Percentiles rank a stretch among this genome's conserved stretches.
These are phyloP conservation scores for Lymantria dispar DNA, from an alignment of 2,888 invertebrate species.

Conservation along the genomic window DNA sequence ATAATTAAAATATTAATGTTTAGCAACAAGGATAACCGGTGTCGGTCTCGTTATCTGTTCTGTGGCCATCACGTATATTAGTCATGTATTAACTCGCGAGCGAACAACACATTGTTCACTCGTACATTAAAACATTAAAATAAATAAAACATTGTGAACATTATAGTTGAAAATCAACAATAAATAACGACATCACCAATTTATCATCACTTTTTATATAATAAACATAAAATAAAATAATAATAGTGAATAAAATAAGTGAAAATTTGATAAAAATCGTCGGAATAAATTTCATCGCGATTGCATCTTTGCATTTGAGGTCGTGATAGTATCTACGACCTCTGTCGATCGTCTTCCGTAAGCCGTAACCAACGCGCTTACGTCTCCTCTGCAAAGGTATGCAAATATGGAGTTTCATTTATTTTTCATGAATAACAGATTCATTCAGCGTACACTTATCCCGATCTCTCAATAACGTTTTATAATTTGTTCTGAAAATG, in stretches of 20 bases:
- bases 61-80: slow-evolving; percentile 13
- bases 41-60: slow-evolving; percentile 23
- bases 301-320: neutral
- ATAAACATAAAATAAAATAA: no score
- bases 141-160: neutral
- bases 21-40: slow-evolving; percentile 34
- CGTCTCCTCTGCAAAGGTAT: neutral
- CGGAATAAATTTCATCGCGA: neutral
- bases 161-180: neutral
- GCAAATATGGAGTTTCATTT: neutral
- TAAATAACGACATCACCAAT: neutral
- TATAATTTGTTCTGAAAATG: no score
- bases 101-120: neutral
- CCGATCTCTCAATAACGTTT: no score
- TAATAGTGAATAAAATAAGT: neutral
- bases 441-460: no score
- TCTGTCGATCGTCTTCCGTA: neutral
- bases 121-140: neutral
- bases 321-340: neutral
- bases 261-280: neutral
- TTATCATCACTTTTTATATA: no score
- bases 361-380: neutral
- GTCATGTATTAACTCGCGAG: slow-evolving; percentile 14
- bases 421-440: neutral
- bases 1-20: slow-evolving; percentile 20